Evolutionary conservation across 2,888 invertebrate species (phyloP), one percentile per base, ranked within the genome.

Genomic region (Tuberolachnus salignus): DNA sequence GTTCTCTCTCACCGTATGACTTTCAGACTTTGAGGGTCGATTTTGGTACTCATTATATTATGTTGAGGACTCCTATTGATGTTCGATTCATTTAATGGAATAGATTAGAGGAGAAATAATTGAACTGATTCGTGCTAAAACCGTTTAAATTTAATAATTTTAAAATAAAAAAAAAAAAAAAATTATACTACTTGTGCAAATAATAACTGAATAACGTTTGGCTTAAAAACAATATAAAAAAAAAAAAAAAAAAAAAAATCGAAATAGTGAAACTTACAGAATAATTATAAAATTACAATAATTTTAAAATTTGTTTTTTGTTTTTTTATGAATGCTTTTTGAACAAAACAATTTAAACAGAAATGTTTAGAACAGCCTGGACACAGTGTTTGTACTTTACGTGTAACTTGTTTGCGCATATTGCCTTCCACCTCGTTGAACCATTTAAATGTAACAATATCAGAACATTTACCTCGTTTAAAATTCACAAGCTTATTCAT

Each of bases 371-470:
- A 63, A 63, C 63, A 63, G 0, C 44, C 63, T 71, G 57, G 10
- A 64, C 63, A 42, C 44, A n/a, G 13, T 10, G 42, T 64, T 44
- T 3, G 14, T 6, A 64, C 44, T 64, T 64, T 13, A 2, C 44
- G 63, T 42, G 63, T 44, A 44, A 44, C 19, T 64, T 64, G n/a
- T 64, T 44, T 64, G 63, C 44, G 63, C 13, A 44, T 64, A 44
- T 13, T 8, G 82, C 78, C 73, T 80, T 82, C 81, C 83, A 55
- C 71, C 44, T 21, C 42, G 44, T 16, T 21, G 55, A 57, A 57
- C 21, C 34, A 57, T 57, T 55, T 44, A 19, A 1, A 16, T 34
- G 3, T 71, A 42, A 42, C 14, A 57, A 55, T 44, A 26, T 16
- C n/a, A n/a, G 16, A 59, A 0, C 59, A 59, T 34, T 1, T 59